Evolutionary conservation across 2,113 vertebrate species (phyloP).

Genomic region (Cyanoliseus patagonus): DNA sequence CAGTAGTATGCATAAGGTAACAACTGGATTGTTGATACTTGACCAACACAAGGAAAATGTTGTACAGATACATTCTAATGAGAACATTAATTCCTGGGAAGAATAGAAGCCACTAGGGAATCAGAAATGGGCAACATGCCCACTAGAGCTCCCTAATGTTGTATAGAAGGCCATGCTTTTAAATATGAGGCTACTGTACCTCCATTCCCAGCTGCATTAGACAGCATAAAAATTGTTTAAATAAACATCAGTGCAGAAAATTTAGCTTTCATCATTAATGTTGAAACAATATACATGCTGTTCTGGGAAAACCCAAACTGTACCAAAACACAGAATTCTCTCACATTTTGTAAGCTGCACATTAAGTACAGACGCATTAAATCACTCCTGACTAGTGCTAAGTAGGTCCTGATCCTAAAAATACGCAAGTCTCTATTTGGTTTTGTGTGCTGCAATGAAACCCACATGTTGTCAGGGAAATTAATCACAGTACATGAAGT

Average conservation of each 20-base stretch:
- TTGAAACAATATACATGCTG: not conserved
- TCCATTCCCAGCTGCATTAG: not conserved
- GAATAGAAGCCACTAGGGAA: not conserved
- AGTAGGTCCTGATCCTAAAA: constrained; percentile 32
- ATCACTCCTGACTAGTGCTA: not conserved
- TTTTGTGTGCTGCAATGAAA: constrained; percentile 31
- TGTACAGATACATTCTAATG: not conserved
- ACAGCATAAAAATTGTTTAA: not conserved
- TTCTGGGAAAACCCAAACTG: not conserved
- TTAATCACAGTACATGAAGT: constrained; percentile 11
- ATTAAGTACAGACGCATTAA: not conserved
- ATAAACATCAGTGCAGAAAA: not conserved
- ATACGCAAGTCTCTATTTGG: not conserved
- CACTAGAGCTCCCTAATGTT: not conserved
- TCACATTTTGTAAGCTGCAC: not conserved
- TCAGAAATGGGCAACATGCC: not conserved
- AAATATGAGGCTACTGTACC: not conserved
- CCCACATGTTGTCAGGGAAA: not conserved
- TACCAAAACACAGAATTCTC: not conserved
- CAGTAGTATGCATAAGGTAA: not conserved
- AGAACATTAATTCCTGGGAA: not conserved
- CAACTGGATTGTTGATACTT: not conserved
- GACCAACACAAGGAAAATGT: not conserved
- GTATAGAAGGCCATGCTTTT: not conserved
- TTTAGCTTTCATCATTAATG: not conserved